Evolutionary conservation across 2,113 vertebrate species (phyloP), one percentile per base, ranked within the genome.

Genomic region (Neolamprologus variostigma): DNA sequence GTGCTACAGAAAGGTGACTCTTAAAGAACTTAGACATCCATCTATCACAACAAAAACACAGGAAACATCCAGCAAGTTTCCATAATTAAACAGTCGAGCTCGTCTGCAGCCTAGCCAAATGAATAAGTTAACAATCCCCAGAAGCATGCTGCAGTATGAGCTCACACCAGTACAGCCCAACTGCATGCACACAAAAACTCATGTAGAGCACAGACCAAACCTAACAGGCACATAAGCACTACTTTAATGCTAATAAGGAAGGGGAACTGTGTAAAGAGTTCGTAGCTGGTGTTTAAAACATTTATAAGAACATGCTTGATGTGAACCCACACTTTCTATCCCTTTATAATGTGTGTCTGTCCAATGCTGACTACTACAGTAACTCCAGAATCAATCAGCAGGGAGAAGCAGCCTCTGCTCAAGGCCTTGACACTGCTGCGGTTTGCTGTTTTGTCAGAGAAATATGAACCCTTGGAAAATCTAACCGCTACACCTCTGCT

Each of bases 381-480:
- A 54, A 81, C 59, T 80, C 84, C 55, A 50, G 73, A 81, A 83
- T 84, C 86, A 81, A 83, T 89, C 80, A 66, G 61, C 81, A 68
- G 19, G 28, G 63, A 85, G 86, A 85, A 42, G 13, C 23, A 42
- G 78, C 66, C 45, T 82, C 78, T 45, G 83, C 45, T 9, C 19
- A 83, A 83, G 81, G 84, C 73, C 71, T 68, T 14, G 80, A 91
- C 87, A 78, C 87, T 89, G 89, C 91, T 84, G 89, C 87, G 79
- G 19, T 81, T 86, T 42, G 86, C 83, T 82, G 87, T 92, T 94
- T 88, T 87, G 87, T 92, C 90, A 95, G 88, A 88, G 93, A 94
- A 94, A 94, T 92, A 19, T 83, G 91, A 94, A 86, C 86, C 89
- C 53, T 84, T 84, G 87, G 78, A 86, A 86, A 88, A 87, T 63